Conservation (phyloP, 92 coral and sea anemone genomes). For the Parazoanthus swiftii region DNA sequence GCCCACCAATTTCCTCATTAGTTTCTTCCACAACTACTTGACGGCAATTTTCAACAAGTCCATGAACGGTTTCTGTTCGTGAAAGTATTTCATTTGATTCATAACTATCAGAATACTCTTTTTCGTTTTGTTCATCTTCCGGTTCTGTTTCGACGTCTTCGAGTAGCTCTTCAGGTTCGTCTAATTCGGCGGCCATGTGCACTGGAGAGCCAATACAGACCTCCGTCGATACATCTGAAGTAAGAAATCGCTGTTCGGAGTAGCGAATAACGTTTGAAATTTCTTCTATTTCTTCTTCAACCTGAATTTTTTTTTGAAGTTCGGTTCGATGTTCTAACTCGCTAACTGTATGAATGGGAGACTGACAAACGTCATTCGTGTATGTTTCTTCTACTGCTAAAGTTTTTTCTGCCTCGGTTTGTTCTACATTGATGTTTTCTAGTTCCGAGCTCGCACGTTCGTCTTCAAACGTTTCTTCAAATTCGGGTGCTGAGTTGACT, state of each 20-base stretch:
- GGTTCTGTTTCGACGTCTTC: constrained; percentile 45
- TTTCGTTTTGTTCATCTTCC: constrained; percentile 47
- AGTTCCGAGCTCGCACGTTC: neutral
- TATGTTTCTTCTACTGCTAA: neutral
- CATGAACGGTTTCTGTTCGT: constrained; percentile 1
- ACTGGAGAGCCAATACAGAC: constrained; percentile 41
- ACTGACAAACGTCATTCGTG: neutral
- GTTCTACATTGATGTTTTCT: constrained; percentile 1
- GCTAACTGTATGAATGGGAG: constrained; percentile 14
- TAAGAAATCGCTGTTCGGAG: constrained; percentile 22
- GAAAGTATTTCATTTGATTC: neutral
- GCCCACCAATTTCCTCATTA: neutral
- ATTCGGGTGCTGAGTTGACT: neutral
- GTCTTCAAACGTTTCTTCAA: neutral
- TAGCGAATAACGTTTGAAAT: neutral
- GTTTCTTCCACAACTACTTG: neutral
- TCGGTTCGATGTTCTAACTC: constrained; percentile 24
- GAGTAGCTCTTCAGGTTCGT: constrained; percentile 50
- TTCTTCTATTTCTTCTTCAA: constrained; percentile 30
- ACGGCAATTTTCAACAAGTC: neutral
- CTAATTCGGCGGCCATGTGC: constrained; percentile 40
- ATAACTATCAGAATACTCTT: neutral
- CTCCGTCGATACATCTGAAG: constrained; percentile 34
- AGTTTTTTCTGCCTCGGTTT: neutral
- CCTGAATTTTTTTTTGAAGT: constrained; percentile 25